These are phyloP conservation scores for Penaeus vannamei DNA, from an alignment of 1,140 invertebrate genomes.

Conservation along the genomic window DNA sequence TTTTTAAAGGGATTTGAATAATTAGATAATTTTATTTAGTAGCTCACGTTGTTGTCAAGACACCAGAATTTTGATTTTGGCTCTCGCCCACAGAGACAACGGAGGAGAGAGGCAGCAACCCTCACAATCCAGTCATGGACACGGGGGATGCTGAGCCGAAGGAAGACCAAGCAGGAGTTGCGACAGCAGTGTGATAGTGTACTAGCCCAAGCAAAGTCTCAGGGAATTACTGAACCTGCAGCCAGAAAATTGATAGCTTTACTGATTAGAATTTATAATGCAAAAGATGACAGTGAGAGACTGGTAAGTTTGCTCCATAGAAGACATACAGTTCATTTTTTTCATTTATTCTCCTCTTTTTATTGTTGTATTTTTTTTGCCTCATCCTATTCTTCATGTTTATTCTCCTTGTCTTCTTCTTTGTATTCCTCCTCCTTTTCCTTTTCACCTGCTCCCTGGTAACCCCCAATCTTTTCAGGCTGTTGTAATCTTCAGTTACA, in stretches of 20 bases:
- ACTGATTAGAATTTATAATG: slow-evolving; percentile 61
- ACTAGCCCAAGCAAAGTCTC: slow-evolving; percentile 30
- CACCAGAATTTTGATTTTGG: too few relatives aligned
- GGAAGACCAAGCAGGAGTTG: slow-evolving; percentile 47
- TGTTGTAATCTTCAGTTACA: background rate
- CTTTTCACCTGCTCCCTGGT: background rate
- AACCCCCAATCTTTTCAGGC: background rate
- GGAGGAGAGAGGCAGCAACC: slow-evolving; percentile 53
- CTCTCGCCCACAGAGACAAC: slow-evolving; percentile 75
- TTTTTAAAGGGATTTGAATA: too few relatives aligned
- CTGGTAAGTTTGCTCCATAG: slow-evolving; percentile 38
- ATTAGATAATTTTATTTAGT: too few relatives aligned
- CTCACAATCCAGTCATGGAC: slow-evolving; percentile 59
- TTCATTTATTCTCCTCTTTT: background rate
- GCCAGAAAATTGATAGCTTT: slow-evolving; percentile 49
- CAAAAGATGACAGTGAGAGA: slow-evolving; percentile 62
- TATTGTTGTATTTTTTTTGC: background rate
- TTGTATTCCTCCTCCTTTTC: background rate
- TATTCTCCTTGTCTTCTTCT: background rate
- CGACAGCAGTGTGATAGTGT: slow-evolving; percentile 51
- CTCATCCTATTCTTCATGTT: background rate
- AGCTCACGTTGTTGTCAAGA: too few relatives aligned
- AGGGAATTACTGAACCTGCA: slow-evolving; percentile 51
- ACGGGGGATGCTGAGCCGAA: slow-evolving; percentile 49
- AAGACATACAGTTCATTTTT: background rate